Evolutionary conservation across 1,140 invertebrate genomes (phyloP), one percentile per base, ranked within the genome.

Genomic region (Adoxophyes honmai): DNA sequence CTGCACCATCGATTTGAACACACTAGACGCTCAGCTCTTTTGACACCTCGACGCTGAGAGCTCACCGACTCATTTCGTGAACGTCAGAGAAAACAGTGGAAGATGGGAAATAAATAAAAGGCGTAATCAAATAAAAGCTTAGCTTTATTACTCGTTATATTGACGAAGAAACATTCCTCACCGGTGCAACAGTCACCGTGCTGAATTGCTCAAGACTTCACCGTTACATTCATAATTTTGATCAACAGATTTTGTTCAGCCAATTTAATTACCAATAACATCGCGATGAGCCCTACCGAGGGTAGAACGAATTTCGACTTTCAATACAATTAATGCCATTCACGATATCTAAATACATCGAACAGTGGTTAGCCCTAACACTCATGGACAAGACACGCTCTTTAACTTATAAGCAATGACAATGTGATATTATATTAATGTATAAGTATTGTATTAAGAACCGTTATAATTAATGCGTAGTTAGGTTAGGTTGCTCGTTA

Each of bases 61-160:
- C n/a, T n/a, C n/a, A n/a, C n/a, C n/a, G n/a, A n/a, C n/a, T n/a
- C n/a, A n/a, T n/a, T n/a, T n/a, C n/a, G n/a, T n/a, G n/a, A n/a
- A n/a, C n/a, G n/a, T n/a, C n/a, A n/a, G n/a, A n/a, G n/a, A n/a
- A n/a, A n/a, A n/a, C n/a, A 34, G 14, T 34, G 54, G 48, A 42
- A 55, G 34, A 42, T 15, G 16, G 52, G 57, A 38, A 18, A 28
- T 55, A 85, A 87, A 88, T 86, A 83, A 90, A 86, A 85, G 73
- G 61, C 72, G 55, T 52, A 37, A 60, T 89, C 87, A 90, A 90
- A 90, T 90, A 89, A 90, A 90, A 89, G 87, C 89, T 90, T 90
- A 89, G 87, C 89, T 90, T 90, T 90, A 90, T 90, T 89, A 89
- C 82, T 90, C 81, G 80, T 89, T 88, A 89, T 88, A 85, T 81